These are phyloP conservation scores for Nansenia antarctica DNA, from an alignment of 2,113 vertebrate species.

Conservation along the genomic window DNA sequence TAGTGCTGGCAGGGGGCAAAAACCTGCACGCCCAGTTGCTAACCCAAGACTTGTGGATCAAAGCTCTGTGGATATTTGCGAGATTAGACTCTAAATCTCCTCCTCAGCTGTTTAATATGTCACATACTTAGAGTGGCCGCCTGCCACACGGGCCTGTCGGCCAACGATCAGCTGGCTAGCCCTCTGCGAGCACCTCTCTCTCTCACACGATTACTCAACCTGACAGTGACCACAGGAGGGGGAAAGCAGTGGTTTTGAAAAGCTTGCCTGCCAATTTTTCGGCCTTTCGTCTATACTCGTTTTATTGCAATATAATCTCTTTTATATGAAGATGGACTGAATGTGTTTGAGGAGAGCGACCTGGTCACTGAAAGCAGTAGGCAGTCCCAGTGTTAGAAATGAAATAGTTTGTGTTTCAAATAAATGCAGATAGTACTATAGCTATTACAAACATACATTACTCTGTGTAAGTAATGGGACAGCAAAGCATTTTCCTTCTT, in stretches of 20 bases:
- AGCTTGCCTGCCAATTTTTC: neutral
- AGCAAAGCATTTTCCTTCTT: too few relatives aligned
- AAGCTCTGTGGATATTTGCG: too few relatives aligned
- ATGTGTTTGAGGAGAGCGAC: too few relatives aligned
- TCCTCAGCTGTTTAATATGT: neutral
- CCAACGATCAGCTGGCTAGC: neutral
- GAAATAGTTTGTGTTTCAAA: too few relatives aligned
- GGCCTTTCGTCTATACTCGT: too few relatives aligned
- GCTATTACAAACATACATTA: too few relatives aligned
- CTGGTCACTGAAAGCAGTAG: neutral
- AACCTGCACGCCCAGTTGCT: too few relatives aligned
- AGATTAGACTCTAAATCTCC: neutral
- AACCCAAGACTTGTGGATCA: too few relatives aligned
- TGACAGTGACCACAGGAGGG: conserved; percentile 3
- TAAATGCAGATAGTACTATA: neutral
- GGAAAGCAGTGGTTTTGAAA: neutral
- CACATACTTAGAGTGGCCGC: neutral
- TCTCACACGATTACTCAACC: neutral
- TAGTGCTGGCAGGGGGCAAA: too few relatives aligned
- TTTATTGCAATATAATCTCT: neutral
- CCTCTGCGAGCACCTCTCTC: neutral
- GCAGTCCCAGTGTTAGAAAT: neutral
- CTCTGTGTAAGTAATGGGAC: too few relatives aligned
- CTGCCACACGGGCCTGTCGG: neutral
- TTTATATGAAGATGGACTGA: too few relatives aligned